Percentiles rank a stretch among this genome's conserved stretches.
phyloP scores from a whole-genome alignment of 2,888 invertebrate species.

The Catonia carolina region DNA sequence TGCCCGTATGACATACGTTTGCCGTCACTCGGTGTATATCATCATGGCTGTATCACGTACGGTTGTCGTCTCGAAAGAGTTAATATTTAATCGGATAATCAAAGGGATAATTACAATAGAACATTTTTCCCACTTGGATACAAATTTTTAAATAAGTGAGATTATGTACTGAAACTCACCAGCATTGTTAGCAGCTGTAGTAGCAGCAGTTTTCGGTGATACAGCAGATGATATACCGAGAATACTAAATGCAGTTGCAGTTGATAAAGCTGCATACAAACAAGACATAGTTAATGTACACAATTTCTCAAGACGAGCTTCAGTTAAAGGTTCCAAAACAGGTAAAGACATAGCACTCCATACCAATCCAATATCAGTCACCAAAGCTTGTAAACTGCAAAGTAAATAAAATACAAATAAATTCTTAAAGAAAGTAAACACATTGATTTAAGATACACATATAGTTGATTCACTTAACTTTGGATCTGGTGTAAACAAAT shows the following conservation, averaged over 20 bases:
- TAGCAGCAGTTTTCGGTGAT: constrained; percentile 46
- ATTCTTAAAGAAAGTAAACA: constrained; percentile 10
- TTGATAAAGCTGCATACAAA: constrained; percentile 51
- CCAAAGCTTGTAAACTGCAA: constrained; percentile 65
- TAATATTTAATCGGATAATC: too few relatives aligned
- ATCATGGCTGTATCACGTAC: too few relatives aligned
- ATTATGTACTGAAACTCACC: too few relatives aligned
- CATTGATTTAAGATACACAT: too few relatives aligned
- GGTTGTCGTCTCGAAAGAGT: too few relatives aligned
- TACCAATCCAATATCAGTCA: constrained; percentile 77
- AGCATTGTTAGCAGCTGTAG: constrained; percentile 10
- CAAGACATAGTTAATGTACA: constrained; percentile 77
- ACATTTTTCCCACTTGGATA: too few relatives aligned
- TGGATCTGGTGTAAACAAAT: too few relatives aligned
- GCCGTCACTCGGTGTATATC: too few relatives aligned
- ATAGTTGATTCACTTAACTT: too few relatives aligned
- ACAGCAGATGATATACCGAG: constrained; percentile 43
- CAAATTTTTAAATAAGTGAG: too few relatives aligned
- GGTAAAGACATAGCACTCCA: constrained; percentile 78
- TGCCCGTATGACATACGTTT: too few relatives aligned
- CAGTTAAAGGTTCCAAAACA: constrained; percentile 78
- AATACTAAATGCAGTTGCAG: constrained; percentile 35
- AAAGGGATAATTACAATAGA: too few relatives aligned
- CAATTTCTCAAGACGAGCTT: constrained; percentile 73
- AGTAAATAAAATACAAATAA: constrained; percentile 8